phyloP scores from a whole-genome alignment of 2,888 invertebrate species.

The Mamestra brassicae region DNA sequence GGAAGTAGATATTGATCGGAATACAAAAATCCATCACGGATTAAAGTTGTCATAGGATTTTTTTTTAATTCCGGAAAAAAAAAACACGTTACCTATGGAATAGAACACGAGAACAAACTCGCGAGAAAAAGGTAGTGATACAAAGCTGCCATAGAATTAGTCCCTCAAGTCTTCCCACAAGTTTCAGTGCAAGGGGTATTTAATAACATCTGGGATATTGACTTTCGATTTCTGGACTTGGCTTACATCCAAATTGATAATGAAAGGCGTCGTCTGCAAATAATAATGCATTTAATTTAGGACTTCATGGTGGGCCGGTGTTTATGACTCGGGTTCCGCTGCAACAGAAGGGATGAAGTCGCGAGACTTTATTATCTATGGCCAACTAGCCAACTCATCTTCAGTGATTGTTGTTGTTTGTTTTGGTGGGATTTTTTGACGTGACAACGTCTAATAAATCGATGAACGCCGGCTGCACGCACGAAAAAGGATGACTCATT shows the following conservation, averaged over 20 bases:
- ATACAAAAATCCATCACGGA: too few relatives aligned
- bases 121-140: too few relatives aligned
- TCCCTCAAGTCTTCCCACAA: background rate
- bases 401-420: too few relatives aligned
- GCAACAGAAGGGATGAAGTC: background rate
- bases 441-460: too few relatives aligned
- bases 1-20: too few relatives aligned
- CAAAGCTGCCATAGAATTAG: background rate
- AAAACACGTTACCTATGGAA: too few relatives aligned
- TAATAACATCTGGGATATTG: conserved; percentile 9
- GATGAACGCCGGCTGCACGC: too few relatives aligned
- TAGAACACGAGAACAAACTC: too few relatives aligned
- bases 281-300: conserved; percentile 8
- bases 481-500: too few relatives aligned
- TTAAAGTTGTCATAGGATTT: too few relatives aligned
- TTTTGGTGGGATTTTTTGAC: too few relatives aligned
- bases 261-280: conserved; percentile 18
- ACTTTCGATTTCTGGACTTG: conserved; percentile 45
- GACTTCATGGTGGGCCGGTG: background rate
- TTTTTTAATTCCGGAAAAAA: too few relatives aligned
- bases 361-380: background rate
- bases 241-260: conserved; percentile 43
- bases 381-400: background rate
- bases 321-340: background rate
- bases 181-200: conserved; percentile 8